These are phyloP conservation scores for Anagyrus pseudococci DNA, from an alignment of 2,888 invertebrate species.

Conservation along the genomic window DNA sequence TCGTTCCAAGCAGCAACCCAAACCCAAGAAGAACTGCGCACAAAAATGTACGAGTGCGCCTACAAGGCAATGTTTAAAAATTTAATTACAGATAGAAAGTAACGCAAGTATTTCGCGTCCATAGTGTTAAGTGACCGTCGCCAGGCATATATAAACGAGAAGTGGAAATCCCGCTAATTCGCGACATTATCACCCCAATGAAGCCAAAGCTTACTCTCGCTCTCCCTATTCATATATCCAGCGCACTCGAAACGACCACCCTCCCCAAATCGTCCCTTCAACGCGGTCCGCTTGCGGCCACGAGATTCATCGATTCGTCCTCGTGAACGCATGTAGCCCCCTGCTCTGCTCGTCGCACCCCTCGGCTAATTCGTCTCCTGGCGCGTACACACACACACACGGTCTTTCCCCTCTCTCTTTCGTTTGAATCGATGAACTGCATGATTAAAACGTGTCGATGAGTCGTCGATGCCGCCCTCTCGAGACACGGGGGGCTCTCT, in stretches of 20 bases:
- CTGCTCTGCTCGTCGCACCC: not conserved
- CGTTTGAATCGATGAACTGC: conserved; percentile 32
- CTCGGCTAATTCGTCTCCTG: conserved; percentile 19
- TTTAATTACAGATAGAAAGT: no score
- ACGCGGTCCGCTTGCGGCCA: conserved; percentile 36
- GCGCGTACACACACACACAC: no score
- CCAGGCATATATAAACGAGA: conserved; percentile 35
- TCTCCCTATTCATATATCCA: not conserved
- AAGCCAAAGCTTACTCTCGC: conserved; percentile 28
- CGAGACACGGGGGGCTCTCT: no score
- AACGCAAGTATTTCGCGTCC: no score
- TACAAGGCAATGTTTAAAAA: no score
- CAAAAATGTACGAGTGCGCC: no score
- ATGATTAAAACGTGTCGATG: conserved; percentile 36
- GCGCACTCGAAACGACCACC: no score
- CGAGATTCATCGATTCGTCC: conserved; percentile 54
- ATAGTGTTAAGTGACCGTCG: no score
- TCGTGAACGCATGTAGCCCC: conserved; percentile 26
- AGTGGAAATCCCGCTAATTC: conserved; percentile 59
- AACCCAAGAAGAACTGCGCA: no score
- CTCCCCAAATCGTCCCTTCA: conserved; percentile 3
- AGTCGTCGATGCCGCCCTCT: conserved; percentile 30
- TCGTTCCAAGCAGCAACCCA: no score
- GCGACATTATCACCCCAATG: conserved; percentile 59
- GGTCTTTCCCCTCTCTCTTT: not conserved